These are phyloP conservation scores for Lindbergichthys nudifrons DNA, from an alignment of 2,797 vertebrate species.

Conservation along the genomic window DNA sequence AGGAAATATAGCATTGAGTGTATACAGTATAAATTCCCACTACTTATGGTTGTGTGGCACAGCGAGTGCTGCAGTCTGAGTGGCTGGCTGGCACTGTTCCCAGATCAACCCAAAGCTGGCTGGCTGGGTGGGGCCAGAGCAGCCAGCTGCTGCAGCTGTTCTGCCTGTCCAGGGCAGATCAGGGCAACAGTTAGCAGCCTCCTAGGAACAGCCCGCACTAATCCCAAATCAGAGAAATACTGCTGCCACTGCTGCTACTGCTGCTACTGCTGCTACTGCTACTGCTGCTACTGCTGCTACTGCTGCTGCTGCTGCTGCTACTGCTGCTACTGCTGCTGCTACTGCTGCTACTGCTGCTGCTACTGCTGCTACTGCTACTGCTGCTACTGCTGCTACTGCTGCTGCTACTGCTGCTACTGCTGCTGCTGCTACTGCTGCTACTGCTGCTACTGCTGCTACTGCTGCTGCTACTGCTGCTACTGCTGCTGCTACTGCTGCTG, in stretches of 20 bases:
- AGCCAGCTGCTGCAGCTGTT: constrained; percentile 64
- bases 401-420: constrained; percentile 7
- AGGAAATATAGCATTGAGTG: neutral
- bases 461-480: neutral
- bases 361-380: no score
- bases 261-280: neutral
- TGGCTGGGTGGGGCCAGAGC: constrained; percentile 57
- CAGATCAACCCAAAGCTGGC: constrained; percentile 59
- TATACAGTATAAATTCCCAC: neutral
- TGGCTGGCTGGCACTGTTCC: constrained; percentile 71
- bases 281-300: no score
- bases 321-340: constrained; percentile 9
- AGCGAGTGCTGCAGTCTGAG: constrained; percentile 63
- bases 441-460: no score
- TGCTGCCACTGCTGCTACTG: constrained; percentile 37
- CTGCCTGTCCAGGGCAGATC: constrained; percentile 50
- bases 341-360: no score
- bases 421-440: constrained; percentile 26
- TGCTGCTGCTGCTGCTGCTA: no score
- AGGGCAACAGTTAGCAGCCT: constrained; percentile 68
- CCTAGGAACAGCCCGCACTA: constrained; percentile 59
- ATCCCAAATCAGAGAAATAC: constrained; percentile 57
- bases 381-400: constrained; percentile 32
- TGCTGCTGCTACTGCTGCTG: constrained; percentile 30
- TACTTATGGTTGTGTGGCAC: constrained; percentile 23